These are phyloP conservation scores for Eupithecia pulchellata DNA, from an alignment of 2,888 invertebrate species.

Conservation along the genomic window DNA sequence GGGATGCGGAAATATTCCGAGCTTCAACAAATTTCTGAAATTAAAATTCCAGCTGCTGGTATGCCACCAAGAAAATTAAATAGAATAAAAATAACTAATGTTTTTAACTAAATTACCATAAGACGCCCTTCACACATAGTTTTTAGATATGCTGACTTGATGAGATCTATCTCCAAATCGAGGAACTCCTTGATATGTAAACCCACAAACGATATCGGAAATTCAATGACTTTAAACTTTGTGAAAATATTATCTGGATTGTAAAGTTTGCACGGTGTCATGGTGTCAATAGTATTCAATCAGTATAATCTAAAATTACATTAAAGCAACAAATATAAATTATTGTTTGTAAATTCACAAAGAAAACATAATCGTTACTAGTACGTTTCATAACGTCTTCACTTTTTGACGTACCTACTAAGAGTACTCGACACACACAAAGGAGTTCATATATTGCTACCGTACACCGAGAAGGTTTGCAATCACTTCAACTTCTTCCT, in stretches of 20 bases:
- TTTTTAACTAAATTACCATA: constrained; percentile 65
- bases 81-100: no score
- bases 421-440: no score
- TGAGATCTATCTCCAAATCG: constrained; percentile 67
- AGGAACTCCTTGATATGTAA: constrained; percentile 62
- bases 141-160: constrained; percentile 68
- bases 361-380: not conserved
- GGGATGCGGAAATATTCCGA: constrained; percentile 74
- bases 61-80: not conserved
- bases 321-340: not conserved
- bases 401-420: not conserved
- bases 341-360: not conserved
- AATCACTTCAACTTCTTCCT: not conserved
- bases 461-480: not conserved
- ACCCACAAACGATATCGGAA: constrained; percentile 72
- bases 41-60: constrained; percentile 9
- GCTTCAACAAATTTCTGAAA: constrained; percentile 76
- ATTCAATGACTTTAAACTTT: constrained; percentile 72
- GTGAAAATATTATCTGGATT: constrained; percentile 70
- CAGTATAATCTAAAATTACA: constrained; percentile 1
- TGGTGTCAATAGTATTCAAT: constrained; percentile 25
- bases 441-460: not conserved
- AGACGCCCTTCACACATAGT: constrained; percentile 67
- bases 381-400: not conserved
- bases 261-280: constrained; percentile 57